Conservation (phyloP, 2,888 invertebrate species). For the Tetramorium bicarinatum region DNA sequence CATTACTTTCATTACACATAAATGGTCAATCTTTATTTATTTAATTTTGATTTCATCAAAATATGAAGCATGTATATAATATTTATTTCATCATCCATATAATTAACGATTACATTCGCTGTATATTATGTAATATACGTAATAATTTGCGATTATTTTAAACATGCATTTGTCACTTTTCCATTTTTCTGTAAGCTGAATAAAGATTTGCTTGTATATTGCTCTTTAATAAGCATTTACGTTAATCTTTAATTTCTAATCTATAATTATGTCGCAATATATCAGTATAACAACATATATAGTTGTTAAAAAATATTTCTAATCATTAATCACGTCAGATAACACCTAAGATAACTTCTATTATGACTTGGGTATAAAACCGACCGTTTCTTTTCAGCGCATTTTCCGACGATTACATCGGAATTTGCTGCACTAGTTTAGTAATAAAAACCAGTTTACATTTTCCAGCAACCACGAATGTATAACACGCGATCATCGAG, state of each 20-base stretch:
- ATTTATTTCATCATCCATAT: background rate
- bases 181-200: background rate
- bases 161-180: background rate
- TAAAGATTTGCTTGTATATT: background rate
- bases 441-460: constrained; percentile 41
- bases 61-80: background rate
- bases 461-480: constrained; percentile 35
- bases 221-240: background rate
- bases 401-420: constrained; percentile 16
- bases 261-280: background rate
- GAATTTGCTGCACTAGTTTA: background rate
- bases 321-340: background rate
- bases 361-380: constrained; percentile 6
- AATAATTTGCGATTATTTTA: constrained; percentile 3
- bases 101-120: background rate
- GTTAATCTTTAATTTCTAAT: background rate
- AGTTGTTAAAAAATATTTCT: background rate
- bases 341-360: background rate
- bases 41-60: background rate
- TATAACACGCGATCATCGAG: constrained; percentile 39
- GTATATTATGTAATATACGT: background rate
- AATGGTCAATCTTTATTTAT: background rate
- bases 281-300: background rate
- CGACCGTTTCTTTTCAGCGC: background rate
- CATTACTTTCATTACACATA: background rate